Evolutionary conservation across 2,888 invertebrate species (phyloP).

Genomic region (Gnatocerus cornutus): DNA sequence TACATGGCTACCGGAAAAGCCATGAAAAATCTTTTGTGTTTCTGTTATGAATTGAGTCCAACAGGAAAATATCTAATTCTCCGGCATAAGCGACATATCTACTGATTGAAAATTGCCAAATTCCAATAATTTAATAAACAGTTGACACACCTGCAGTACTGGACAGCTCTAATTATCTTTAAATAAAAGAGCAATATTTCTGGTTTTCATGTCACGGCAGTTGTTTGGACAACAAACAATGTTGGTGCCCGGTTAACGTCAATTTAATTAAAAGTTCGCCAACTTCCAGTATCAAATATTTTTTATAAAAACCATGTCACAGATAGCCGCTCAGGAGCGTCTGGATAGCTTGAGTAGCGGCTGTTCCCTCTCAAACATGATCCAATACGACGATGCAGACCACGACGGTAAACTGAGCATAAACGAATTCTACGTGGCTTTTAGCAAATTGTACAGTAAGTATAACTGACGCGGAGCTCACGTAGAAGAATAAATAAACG

Average conservation of each 20-base stretch:
- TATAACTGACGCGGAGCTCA: constrained; percentile 54
- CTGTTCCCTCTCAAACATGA: constrained; percentile 80
- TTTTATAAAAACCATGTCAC: constrained; percentile 53
- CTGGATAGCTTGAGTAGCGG: constrained; percentile 77
- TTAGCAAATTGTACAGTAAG: constrained; percentile 84
- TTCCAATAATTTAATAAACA: too few species aligned
- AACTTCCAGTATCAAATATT: neutral
- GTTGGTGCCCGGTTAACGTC: neutral
- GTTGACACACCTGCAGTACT: too few species aligned
- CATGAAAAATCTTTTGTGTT: too few species aligned
- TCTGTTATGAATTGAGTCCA: too few species aligned
- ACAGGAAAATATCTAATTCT: too few species aligned
- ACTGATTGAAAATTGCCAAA: too few species aligned
- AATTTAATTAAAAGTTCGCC: neutral
- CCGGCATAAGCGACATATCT: too few species aligned
- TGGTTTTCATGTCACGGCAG: neutral
- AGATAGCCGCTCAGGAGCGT: constrained; percentile 79
- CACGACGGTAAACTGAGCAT: constrained; percentile 79
- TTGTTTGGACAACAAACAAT: neutral
- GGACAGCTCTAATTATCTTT: too few species aligned
- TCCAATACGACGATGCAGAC: constrained; percentile 80
- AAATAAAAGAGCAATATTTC: too few species aligned
- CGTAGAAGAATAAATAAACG: constrained; percentile 9
- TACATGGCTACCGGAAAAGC: too few species aligned
- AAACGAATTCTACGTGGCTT: constrained; percentile 83